Conservation (phyloP, 2,113 vertebrate species). For the Coturnix japonica region DNA sequence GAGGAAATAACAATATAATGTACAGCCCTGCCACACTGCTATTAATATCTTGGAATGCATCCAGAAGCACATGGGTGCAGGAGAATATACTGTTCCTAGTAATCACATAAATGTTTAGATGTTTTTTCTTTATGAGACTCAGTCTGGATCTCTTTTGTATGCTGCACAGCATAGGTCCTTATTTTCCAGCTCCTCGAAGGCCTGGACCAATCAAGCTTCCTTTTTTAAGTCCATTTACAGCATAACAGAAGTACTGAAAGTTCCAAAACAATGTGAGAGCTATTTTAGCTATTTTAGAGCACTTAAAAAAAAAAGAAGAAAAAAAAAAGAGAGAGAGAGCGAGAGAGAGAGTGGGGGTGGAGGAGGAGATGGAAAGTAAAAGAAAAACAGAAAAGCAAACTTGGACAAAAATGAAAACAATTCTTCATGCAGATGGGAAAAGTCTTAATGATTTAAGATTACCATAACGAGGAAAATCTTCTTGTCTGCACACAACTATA, state of each 20-base stretch:
- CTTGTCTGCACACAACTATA: background rate
- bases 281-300: constrained; percentile 43
- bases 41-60: constrained; percentile 75
- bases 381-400: background rate
- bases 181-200: constrained; percentile 60
- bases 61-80: constrained; percentile 65
- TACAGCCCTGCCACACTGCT: constrained; percentile 72
- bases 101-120: constrained; percentile 51
- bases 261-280: constrained; percentile 61
- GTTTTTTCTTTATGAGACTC: constrained; percentile 33
- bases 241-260: constrained; percentile 54
- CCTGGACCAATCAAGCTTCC: background rate
- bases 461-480: background rate
- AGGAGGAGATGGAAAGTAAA: background rate
- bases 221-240: constrained; percentile 18
- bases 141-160: constrained; percentile 26
- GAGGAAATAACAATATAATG: constrained; percentile 76
- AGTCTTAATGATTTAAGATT: background rate
- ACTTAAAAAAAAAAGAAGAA: background rate
- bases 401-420: background rate
- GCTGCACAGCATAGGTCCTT: constrained; percentile 18
- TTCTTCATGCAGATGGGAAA: background rate
- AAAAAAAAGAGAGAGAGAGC: background rate
- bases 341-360: rapidly evolving
- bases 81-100: constrained; percentile 65